Percentiles rank a stretch among this genome's conserved stretches.
Evolutionary conservation across 2,888 invertebrate species (phyloP).

Genomic region (Oscheius sp.): DNA sequence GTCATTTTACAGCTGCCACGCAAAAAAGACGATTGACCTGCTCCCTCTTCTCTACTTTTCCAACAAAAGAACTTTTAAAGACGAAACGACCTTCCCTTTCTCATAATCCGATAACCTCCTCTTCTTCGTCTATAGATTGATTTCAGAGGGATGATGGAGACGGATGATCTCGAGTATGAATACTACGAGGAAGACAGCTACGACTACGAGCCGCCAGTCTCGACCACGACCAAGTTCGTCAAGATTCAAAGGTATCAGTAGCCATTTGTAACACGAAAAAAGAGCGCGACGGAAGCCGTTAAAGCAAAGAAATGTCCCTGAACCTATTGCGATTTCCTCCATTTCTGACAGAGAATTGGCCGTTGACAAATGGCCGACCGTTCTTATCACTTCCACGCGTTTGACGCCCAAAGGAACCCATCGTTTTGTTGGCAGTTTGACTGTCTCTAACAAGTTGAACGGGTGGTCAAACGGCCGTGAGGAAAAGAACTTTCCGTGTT

Average conservation of each 20-base stretch:
- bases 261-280: too few relatives aligned
- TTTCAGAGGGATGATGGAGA: background rate
- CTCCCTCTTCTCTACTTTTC: background rate
- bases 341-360: too few relatives aligned
- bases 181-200: slow-evolving; percentile 31
- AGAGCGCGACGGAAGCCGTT: too few relatives aligned
- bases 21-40: slow-evolving; percentile 16
- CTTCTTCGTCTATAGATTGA: background rate
- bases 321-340: too few relatives aligned
- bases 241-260: slow-evolving; percentile 5
- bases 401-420: too few relatives aligned
- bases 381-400: too few relatives aligned
- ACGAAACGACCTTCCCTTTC: background rate
- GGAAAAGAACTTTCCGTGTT: background rate
- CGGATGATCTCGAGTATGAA: slow-evolving; percentile 25
- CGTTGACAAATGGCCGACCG: too few relatives aligned
- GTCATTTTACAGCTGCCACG: slow-evolving; percentile 34
- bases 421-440: too few relatives aligned
- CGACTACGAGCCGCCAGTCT: slow-evolving; percentile 14
- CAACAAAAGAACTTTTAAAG: background rate
- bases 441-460: too few relatives aligned
- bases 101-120: background rate
- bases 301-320: too few relatives aligned
- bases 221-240: slow-evolving; percentile 26
- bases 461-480: too few relatives aligned